Conservation (phyloP, 2,113 vertebrate genomes). For the Melanostigma gelatinosum region DNA sequence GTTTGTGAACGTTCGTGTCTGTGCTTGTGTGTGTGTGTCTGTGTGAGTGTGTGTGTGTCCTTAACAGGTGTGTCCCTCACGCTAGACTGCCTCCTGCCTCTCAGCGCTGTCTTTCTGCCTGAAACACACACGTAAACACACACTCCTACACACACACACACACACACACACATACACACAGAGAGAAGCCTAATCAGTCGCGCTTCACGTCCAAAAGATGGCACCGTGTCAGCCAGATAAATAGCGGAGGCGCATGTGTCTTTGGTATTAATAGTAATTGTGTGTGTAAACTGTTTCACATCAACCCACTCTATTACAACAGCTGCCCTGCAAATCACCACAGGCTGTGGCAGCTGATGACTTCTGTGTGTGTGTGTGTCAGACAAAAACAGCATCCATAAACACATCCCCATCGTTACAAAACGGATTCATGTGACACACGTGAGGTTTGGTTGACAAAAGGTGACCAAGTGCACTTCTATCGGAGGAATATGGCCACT, state of each 20-base stretch:
- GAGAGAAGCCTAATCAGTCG: slow-evolving; percentile 78
- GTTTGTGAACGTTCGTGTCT: slow-evolving; percentile 8
- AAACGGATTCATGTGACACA: slow-evolving; percentile 35
- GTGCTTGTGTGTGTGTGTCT: slow-evolving; percentile 62
- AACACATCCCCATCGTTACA: slow-evolving; percentile 9
- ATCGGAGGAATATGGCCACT: slow-evolving; percentile 37
- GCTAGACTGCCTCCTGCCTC: slow-evolving; percentile 73
- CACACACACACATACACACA: slow-evolving; percentile 47
- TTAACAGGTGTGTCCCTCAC: slow-evolving; percentile 85
- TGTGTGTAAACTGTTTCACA: slow-evolving; percentile 85
- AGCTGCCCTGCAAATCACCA: slow-evolving; percentile 82
- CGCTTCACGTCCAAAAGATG: slow-evolving; percentile 78
- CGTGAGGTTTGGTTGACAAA: slow-evolving; percentile 26
- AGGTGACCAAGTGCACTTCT: slow-evolving; percentile 55
- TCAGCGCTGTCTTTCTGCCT: slow-evolving; percentile 22
- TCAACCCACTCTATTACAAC: slow-evolving; percentile 75
- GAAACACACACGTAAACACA: slow-evolving; percentile 34
- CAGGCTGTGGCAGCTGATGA: slow-evolving; percentile 75
- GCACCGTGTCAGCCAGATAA: slow-evolving; percentile 67
- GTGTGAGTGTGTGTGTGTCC: slow-evolving; percentile 53
- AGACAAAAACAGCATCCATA: slow-evolving; percentile 16
- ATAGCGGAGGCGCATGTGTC: slow-evolving; percentile 79
- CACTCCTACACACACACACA: slow-evolving; percentile 1
- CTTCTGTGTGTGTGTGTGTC: slow-evolving; percentile 37
- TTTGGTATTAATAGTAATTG: slow-evolving; percentile 86